Evolutionary conservation across 2,888 invertebrate genomes (phyloP), one percentile per base, ranked within the genome.

Genomic region (Plagiodera versicolora): DNA sequence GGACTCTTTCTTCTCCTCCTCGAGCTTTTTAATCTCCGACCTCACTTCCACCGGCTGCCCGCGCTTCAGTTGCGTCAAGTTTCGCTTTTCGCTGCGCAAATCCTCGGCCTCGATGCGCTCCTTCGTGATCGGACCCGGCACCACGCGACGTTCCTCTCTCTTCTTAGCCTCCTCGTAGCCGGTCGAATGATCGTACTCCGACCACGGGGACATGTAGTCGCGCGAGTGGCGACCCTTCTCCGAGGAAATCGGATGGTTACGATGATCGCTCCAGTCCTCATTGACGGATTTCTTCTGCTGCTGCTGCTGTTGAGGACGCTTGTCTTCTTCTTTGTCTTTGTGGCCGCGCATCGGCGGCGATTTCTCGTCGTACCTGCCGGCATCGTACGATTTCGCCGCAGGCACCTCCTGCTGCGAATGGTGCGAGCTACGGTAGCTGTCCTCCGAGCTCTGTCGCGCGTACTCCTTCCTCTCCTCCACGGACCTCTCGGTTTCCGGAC

Each of bases 41-140:
- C 80, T 32, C 74, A 80, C 14, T 75, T 79, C 50, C 74, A 77
- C 74, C 1, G 67, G 67, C 56, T 72, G 73, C 8, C 79, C 79
- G n/a, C 83, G 80, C 67, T 84, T 85, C 62, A 83, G 67, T 65
- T 83, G 83, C 2, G 82, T 84, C 58, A 84, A 74, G 66, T 78
- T 82, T 17, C 83, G 77, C 62, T 83, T 83, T 63, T 84, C 83
- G 28, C 74, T 77, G 64, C 81, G 80, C 45, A 81, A 69, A 73
- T 86, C 85, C 44, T 85, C 84, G 0, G 85, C 85, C 70, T 85
- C 86, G 16, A 87, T 79, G 67, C 84, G 83, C 58, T 87, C 86
- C 62, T 84, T 82, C 0, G 85, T 86, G 9, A 86, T 85, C 1
- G 86, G 85, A 16, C 85, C 85, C 0, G 85, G 85, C n/a, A 85